A percentile compares a stretch with the other conserved stretches of the same genome.
These are phyloP conservation scores for Siniperca obscura DNA, from an alignment of 2,797 vertebrate species.

Conservation along the genomic window DNA sequence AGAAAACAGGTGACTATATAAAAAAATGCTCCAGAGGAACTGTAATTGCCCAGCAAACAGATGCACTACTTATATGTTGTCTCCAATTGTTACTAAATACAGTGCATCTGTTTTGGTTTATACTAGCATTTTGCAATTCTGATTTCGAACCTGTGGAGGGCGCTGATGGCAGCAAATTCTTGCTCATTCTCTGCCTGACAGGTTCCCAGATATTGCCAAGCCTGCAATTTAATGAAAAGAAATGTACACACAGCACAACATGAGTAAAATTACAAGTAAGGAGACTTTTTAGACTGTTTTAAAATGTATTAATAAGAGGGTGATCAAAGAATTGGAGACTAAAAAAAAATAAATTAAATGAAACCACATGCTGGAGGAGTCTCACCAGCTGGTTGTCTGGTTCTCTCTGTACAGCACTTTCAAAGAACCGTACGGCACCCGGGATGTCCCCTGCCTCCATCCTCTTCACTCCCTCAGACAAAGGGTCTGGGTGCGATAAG, in stretches of 20 bases:
- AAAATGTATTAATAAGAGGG: neutral
- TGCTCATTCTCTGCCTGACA: slow-evolving; percentile 99
- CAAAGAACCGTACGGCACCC: slow-evolving; percentile 95
- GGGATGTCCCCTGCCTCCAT: slow-evolving; percentile 96
- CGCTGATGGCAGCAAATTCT: slow-evolving; percentile 97
- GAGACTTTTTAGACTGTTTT: slow-evolving; percentile 8
- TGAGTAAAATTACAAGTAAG: neutral
- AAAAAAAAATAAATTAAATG: neutral
- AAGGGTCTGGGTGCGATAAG: slow-evolving; percentile 91
- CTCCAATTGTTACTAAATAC: neutral
- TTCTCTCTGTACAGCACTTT: slow-evolving; percentile 94
- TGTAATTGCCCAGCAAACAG: neutral
- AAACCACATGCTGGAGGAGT: slow-evolving; percentile 1
- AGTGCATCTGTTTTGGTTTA: neutral
- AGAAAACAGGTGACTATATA: neutral
- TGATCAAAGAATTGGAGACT: neutral
- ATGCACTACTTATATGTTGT: neutral
- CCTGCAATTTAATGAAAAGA: slow-evolving; percentile 79
- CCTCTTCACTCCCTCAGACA: slow-evolving; percentile 92
- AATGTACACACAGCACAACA: slow-evolving; percentile 4
- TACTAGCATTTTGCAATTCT: slow-evolving; percentile 25
- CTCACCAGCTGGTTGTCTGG: slow-evolving; percentile 96
- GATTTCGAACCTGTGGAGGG: slow-evolving; percentile 91
- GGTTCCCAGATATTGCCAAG: slow-evolving; percentile 98
- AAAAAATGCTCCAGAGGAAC: neutral